These are phyloP conservation scores for Bergia puertoricense DNA, from an alignment of 92 coral and sea anemone genomes.

Conservation along the genomic window DNA sequence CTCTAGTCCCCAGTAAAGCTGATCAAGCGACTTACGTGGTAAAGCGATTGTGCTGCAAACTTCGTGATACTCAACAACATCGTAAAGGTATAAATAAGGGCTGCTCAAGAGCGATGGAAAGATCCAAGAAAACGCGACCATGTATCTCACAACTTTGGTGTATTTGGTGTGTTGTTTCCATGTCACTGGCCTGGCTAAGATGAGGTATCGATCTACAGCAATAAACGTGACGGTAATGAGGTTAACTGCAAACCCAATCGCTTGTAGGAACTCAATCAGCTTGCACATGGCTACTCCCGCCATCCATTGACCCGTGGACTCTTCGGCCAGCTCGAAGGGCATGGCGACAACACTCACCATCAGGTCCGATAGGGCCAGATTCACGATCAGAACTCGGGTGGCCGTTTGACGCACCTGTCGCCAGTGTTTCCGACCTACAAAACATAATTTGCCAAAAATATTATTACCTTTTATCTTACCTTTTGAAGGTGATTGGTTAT, in stretches of 20 bases:
- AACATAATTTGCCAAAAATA: neutral
- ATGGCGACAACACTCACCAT: no score
- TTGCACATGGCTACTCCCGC: conserved; percentile 59
- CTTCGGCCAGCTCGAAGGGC: no score
- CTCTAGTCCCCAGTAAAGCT: conserved; percentile 37
- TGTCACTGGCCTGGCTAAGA: conserved; percentile 54
- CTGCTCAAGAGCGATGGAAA: conserved; percentile 42
- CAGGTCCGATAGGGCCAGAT: no score
- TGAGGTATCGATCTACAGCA: conserved; percentile 72
- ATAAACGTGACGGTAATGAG: conserved; percentile 66
- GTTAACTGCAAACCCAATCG: conserved; percentile 55
- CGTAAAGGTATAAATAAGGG: conserved; percentile 58
- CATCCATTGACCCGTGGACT: conserved; percentile 43
- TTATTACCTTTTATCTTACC: no score
- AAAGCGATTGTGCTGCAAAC: conserved; percentile 58
- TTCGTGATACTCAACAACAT: conserved; percentile 17
- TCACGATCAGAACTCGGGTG: no score
- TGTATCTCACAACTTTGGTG: conserved; percentile 46
- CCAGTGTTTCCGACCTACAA: conserved; percentile 14
- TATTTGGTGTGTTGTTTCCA: neutral
- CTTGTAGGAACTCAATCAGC: conserved; percentile 64
- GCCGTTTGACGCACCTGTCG: neutral
- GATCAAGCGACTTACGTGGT: conserved; percentile 55
- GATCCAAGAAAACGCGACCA: conserved; percentile 62
- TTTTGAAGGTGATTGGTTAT: no score